Percentiles rank a stretch among this genome's conserved stretches.
Conservation (phyloP, 2,797 vertebrate species). For the Onychomys arenicola region DNA sequence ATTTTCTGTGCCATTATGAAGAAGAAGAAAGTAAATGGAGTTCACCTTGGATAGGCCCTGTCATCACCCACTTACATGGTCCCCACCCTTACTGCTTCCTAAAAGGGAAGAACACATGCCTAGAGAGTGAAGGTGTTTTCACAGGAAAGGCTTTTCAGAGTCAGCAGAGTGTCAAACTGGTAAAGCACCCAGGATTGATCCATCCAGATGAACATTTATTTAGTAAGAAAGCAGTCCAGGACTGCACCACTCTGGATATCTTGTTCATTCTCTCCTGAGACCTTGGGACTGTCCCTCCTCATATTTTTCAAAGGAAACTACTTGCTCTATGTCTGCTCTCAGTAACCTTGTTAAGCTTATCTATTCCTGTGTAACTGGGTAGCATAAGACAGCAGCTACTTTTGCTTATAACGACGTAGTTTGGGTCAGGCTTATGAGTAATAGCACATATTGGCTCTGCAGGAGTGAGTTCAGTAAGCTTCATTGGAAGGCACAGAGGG, state of each 20-base stretch:
- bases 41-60: constrained; percentile 75
- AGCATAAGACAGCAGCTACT: not conserved
- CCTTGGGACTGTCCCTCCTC: not conserved
- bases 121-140: constrained; percentile 36
- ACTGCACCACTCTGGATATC: not conserved
- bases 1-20: constrained; percentile 87
- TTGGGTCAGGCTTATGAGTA: not conserved
- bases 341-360: not conserved
- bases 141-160: not conserved
- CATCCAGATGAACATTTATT: not conserved
- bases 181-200: not conserved
- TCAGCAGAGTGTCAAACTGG: not conserved
- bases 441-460: accelerated
- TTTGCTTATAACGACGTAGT: not conserved
- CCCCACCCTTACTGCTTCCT: not conserved
- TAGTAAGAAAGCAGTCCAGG: not conserved
- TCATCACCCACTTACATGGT: constrained; percentile 68
- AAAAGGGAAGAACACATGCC: not conserved
- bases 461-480: accelerated
- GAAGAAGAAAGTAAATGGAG: constrained; percentile 83
- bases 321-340: not conserved
- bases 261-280: not conserved
- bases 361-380: not conserved
- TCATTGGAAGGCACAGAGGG: accelerated
- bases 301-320: not conserved